These are phyloP conservation scores for Microctonus aethiopoides DNA, from an alignment of 2,888 invertebrate genomes.

Conservation along the genomic window DNA sequence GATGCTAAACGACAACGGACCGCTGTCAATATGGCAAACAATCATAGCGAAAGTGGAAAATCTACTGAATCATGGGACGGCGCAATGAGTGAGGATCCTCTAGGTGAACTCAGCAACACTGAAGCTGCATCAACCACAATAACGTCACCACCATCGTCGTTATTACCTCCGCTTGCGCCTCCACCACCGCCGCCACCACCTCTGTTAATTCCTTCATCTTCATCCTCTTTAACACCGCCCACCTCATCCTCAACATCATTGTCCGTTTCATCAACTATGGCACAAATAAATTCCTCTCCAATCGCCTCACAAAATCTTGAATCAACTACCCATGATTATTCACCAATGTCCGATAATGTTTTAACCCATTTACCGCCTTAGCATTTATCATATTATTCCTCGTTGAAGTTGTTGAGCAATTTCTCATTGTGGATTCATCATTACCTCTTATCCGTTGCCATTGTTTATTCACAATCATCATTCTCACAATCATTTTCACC, in stretches of 20 bases:
- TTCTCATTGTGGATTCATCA: conserved; percentile 32
- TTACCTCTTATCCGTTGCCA: conserved; percentile 41
- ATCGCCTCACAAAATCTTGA: conserved; percentile 42
- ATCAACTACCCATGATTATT: conserved; percentile 47
- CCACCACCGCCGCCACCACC: conserved; percentile 26
- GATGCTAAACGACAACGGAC: conserved; percentile 62
- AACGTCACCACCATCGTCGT: conserved; percentile 33
- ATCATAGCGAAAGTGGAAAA: conserved; percentile 53
- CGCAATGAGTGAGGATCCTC: conserved; percentile 42
- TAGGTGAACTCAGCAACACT: conserved; percentile 40
- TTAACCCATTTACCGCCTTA: conserved; percentile 64
- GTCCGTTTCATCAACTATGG: conserved; percentile 9
- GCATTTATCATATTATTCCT: conserved; percentile 44
- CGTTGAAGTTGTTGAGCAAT: conserved; percentile 36
- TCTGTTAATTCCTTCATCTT: conserved; percentile 17
- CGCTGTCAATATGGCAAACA: conserved; percentile 48
- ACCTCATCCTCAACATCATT: conserved; percentile 24
- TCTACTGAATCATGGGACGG: conserved; percentile 60
- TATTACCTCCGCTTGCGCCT: conserved; percentile 29
- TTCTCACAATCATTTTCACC: conserved; percentile 29
- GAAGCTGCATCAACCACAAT: conserved; percentile 29
- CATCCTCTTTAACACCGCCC: conserved; percentile 12
- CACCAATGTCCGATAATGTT: conserved; percentile 60
- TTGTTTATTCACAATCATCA: conserved; percentile 34
- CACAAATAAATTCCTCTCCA: conserved; percentile 26